Evolutionary conservation across 1,140 invertebrate species (phyloP), one percentile per base, ranked within the genome.

Genomic region (Drosophila equinoxialis): DNA sequence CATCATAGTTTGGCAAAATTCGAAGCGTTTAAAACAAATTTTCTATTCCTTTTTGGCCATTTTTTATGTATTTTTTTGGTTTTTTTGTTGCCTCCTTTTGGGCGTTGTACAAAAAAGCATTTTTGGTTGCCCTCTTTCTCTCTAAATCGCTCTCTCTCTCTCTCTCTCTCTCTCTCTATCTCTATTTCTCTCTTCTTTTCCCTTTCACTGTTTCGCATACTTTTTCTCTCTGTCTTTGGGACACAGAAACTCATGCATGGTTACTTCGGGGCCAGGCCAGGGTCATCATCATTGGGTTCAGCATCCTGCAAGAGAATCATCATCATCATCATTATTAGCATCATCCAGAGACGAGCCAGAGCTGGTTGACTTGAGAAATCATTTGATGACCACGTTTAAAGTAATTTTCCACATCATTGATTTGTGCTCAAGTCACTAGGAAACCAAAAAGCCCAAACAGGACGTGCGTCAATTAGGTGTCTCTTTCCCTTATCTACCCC

Each of bases 401-500:
- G 78, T 71, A 76, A 86, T 86, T 85, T 86, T 86, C 62, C 71
- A 68, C 79, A 79, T 82, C 82, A 86, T 86, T 82, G 82, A 85
- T 55, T 71, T 69, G 54, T 69, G 82, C 68, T 73, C 71, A 65
- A 85, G 45, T 61, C 59, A 65, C 62, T 51, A 61, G 41, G 58
- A 66, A 48, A 30, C 55, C 37, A 37, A 10, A 45, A 39, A 69
- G 11, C 33, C n/a, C 20, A 14, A 55, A 64, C 65, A 68, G 78
- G 48, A 86, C 74, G 78, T 85, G 81, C 78, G 71, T 75, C 82
- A 86, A 81, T 85, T 86, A 79, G 68, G 39, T 60, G 51, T 6
- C 13, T n/a, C 30, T 13, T 13, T 5, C 14, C n/a, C 17, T 13
- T 39, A 23, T 55, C 17, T 45, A 10, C n/a, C 35, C 17, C 37